phyloP scores from a whole-genome alignment of 2,797 vertebrate genomes.

The Acipenser transmontanus region DNA sequence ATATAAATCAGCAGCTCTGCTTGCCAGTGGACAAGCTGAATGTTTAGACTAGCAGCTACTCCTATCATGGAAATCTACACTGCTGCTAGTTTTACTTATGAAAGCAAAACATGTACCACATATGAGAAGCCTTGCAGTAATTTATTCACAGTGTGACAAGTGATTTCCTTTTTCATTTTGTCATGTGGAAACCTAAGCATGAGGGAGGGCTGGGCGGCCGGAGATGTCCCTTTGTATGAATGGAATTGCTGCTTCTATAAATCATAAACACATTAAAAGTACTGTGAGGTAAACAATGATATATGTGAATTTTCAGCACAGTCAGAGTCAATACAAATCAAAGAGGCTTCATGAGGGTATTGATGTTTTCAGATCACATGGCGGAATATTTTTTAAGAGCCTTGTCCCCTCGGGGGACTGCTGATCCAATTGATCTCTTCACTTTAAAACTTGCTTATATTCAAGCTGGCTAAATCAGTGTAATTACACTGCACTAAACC shows the following conservation, averaged over 20 bases:
- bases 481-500: conserved; percentile 18
- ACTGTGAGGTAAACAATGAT: conserved; percentile 52
- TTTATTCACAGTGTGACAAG: conserved; percentile 28
- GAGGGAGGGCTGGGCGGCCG: conserved; percentile 20
- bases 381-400: conserved; percentile 50
- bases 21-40: conserved; percentile 14
- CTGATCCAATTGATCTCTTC: conserved; percentile 46
- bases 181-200: conserved; percentile 24
- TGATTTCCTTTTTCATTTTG: conserved; percentile 35
- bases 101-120: conserved; percentile 3
- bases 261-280: conserved; percentile 53
- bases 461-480: conserved; percentile 27
- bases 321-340: conserved; percentile 53
- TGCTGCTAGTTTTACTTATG: neutral
- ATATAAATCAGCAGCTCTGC: conserved; percentile 27
- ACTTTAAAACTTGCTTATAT: conserved; percentile 42
- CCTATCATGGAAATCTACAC: neutral
- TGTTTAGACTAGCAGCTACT: conserved; percentile 1
- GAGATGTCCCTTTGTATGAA: conserved; percentile 31
- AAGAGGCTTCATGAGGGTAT: conserved; percentile 56
- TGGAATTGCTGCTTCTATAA: conserved; percentile 46
- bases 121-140: conserved; percentile 21
- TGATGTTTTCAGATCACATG: conserved; percentile 49
- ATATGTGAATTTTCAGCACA: conserved; percentile 48
- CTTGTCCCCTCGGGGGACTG: conserved; percentile 41